Evolutionary conservation across 1,140 invertebrate species (phyloP).

Genomic region (Euwallacea similis): DNA sequence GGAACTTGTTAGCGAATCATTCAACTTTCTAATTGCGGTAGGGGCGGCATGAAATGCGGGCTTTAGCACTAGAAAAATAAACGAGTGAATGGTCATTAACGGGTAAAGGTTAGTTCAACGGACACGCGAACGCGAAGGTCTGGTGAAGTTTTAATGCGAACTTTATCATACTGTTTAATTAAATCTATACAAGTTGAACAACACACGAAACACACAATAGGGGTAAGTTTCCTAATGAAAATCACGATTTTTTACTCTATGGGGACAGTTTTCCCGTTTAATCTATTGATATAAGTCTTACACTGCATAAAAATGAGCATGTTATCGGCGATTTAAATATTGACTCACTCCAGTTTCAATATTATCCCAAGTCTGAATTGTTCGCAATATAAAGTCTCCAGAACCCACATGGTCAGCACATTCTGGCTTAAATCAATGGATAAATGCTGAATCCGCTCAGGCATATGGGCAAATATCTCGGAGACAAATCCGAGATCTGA

Average conservation of each 20-base stretch:
- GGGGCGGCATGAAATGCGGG: background rate
- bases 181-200: too few species aligned
- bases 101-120: background rate
- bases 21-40: background rate
- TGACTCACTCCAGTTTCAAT: constrained; percentile 73
- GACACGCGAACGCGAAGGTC: background rate
- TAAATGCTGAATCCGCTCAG: constrained; percentile 72
- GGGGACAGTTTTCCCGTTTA: too few species aligned
- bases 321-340: too few species aligned
- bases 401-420: constrained; percentile 75
- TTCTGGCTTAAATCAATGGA: constrained; percentile 80
- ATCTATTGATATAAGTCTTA: too few species aligned
- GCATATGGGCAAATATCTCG: constrained; percentile 74
- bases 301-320: too few species aligned
- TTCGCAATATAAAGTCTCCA: constrained; percentile 82
- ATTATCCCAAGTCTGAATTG: constrained; percentile 75
- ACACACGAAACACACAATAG: too few species aligned
- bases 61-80: constrained; percentile 4
- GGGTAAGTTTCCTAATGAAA: too few species aligned
- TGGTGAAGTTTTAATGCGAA: too few species aligned
- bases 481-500: constrained; percentile 72
- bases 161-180: too few species aligned
- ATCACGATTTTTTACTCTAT: too few species aligned
- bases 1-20: background rate
- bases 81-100: constrained; percentile 1